These are phyloP conservation scores for Rallus crepitans DNA, from an alignment of 2,797 vertebrate genomes.

Conservation along the genomic window DNA sequence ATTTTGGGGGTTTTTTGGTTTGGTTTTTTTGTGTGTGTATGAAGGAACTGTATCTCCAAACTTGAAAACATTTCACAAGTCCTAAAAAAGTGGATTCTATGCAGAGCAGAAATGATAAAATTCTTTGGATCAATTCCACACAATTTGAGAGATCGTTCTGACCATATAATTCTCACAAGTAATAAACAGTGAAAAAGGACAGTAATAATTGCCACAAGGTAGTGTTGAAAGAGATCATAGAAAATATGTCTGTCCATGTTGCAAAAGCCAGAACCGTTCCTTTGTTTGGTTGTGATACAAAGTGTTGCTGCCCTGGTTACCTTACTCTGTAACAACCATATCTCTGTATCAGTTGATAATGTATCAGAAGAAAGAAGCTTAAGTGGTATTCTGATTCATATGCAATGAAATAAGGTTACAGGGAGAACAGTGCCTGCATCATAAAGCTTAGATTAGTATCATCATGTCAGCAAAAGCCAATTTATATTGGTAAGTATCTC, in stretches of 20 bases:
- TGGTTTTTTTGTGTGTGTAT: too few relatives aligned
- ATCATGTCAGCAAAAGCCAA: not conserved
- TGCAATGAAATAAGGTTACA: not conserved
- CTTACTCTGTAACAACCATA: not conserved
- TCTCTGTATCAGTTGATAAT: not conserved
- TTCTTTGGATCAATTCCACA: not conserved
- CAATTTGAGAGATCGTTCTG: not conserved
- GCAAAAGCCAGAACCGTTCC: not conserved
- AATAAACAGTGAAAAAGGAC: not conserved
- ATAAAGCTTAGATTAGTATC: not conserved
- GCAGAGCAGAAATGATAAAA: not conserved
- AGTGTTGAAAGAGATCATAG: not conserved
- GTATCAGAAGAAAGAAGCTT: not conserved
- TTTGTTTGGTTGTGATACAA: not conserved
- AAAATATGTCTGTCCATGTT: not conserved
- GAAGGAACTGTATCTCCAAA: not conserved
- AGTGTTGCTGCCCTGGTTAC: not conserved
- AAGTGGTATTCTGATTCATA: not conserved
- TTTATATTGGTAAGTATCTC: not conserved
- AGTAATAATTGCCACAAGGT: not conserved
- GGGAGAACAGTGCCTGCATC: not conserved
- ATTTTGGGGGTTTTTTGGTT: not conserved
- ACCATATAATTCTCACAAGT: not conserved
- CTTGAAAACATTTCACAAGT: not conserved
- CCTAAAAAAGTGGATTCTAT: not conserved